Base-by-base conservation (phyloP, 2,797 vertebrate species). In the Rhinoraja longicauda region DNA sequence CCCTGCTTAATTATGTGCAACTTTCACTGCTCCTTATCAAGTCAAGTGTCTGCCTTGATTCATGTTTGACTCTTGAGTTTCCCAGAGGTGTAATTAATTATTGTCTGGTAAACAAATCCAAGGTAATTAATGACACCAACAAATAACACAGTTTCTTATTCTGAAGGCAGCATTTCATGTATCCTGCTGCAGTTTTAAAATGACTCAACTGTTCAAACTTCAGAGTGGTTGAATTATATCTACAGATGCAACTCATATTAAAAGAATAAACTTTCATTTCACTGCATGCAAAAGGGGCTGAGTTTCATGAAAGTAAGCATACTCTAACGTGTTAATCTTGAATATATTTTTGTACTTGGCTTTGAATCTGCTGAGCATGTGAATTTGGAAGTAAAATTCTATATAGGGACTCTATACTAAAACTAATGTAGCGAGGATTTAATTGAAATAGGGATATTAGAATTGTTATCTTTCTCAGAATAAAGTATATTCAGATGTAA, bases 81-180 rank as follows among this genome's bases (percentile, higher is more conserved):
- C 98, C 98, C 98, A 97, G 97, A 98, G 98, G 98, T 97, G 97
- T 97, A 97, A 99, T 99, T 98, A 99, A 99, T 99, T 98, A 98
- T 97, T 97, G 97, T 96, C 97, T 97, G 96, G 97, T 97, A 99
- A 98, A 99, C 98, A 98, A 98, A 98, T 97, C 95, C 96, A 95
- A 96, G 94, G 95, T 96, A 98, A 97, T 97, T 97, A 97, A 97
- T 96, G 94, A 95, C 94, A 95, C 94, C 93, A 95, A 95, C 94
- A 96, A 95, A 96, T 94, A 96, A 95, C 95, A 94, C 93, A 94
- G 93, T 94, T 93, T 95, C 94, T 96, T 96, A 96, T 97, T 97
- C 96, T 96, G 96, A 96, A 96, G 26, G 70, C 39, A 92, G 72
- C 32, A 57, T 75, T 92, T 92, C 26, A 92, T 73, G 70, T 53